phyloP scores from a whole-genome alignment of 2,797 vertebrate species.

The Agapornis canus region DNA sequence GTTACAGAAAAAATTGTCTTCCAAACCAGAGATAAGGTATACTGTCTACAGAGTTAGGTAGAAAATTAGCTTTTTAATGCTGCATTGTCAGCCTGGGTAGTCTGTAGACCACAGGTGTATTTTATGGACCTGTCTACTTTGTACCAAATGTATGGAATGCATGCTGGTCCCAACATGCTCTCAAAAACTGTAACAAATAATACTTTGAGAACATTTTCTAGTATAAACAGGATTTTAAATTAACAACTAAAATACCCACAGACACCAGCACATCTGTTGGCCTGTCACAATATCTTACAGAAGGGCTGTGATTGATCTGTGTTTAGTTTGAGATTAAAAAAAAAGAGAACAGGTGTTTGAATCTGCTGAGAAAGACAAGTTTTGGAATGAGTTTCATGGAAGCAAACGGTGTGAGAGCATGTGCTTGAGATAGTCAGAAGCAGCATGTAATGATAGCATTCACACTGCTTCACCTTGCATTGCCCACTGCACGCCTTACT shows the following conservation, averaged over 20 bases:
- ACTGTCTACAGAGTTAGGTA: background rate
- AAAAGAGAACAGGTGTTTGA: background rate
- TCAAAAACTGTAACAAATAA: background rate
- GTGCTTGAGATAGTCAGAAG: background rate
- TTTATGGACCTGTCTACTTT: background rate
- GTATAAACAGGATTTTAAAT: background rate
- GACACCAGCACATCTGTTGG: background rate
- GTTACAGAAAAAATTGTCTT: background rate
- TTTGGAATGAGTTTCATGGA: background rate
- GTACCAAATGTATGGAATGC: background rate
- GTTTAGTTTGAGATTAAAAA: background rate
- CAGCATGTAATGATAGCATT: background rate
- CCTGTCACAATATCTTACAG: background rate
- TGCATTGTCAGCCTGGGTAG: background rate
- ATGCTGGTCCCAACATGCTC: background rate
- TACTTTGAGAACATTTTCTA: background rate
- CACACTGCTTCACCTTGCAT: background rate
- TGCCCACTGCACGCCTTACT: fast-evolving
- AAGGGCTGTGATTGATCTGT: fast-evolving
- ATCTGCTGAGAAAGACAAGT: background rate
- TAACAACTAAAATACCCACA: background rate
- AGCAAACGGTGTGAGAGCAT: fast-evolving
- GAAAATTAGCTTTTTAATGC: background rate
- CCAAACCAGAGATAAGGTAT: background rate
- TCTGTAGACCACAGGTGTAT: fast-evolving